Conservation (phyloP, 1,140 invertebrate species). For the Callitettix versicolor region DNA sequence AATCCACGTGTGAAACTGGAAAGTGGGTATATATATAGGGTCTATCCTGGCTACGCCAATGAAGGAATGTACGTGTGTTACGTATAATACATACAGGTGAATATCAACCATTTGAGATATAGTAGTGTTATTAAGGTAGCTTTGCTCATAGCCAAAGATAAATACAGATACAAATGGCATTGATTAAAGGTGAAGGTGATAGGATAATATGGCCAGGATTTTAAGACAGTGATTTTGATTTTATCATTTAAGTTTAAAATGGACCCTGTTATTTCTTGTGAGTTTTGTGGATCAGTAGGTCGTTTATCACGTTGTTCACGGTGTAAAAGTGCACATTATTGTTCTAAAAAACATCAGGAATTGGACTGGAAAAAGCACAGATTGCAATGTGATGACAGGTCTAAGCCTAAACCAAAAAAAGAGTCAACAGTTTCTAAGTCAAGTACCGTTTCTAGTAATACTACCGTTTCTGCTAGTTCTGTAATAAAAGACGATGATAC, state of each 20-base stretch:
- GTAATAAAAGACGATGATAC: too few species aligned
- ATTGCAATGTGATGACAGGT: conserved; percentile 32
- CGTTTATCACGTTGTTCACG: conserved; percentile 59
- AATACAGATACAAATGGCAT: too few species aligned
- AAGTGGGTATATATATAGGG: too few species aligned
- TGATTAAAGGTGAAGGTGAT: conserved; percentile 1
- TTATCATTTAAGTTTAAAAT: conserved; percentile 12
- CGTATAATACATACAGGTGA: too few species aligned
- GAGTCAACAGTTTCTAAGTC: background rate
- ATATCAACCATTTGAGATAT: too few species aligned
- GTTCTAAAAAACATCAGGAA: conserved; percentile 65
- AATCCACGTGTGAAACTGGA: too few species aligned
- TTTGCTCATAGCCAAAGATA: too few species aligned
- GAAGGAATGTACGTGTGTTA: too few species aligned
- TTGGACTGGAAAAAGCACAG: conserved; percentile 66
- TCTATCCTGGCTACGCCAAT: too few species aligned
- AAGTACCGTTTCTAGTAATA: background rate
- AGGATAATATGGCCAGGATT: background rate
- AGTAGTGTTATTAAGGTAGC: too few species aligned
- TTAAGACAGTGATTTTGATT: background rate
- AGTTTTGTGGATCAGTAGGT: conserved; percentile 51
- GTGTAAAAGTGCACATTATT: conserved; percentile 63
- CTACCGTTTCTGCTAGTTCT: background rate
- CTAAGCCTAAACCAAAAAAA: conserved; percentile 1
- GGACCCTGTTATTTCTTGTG: conserved; percentile 35